A percentile compares a stretch with the other conserved stretches of the same genome.
Evolutionary conservation across 2,888 invertebrate species (phyloP).

Genomic region (Acanthosepion pharaonis): DNA sequence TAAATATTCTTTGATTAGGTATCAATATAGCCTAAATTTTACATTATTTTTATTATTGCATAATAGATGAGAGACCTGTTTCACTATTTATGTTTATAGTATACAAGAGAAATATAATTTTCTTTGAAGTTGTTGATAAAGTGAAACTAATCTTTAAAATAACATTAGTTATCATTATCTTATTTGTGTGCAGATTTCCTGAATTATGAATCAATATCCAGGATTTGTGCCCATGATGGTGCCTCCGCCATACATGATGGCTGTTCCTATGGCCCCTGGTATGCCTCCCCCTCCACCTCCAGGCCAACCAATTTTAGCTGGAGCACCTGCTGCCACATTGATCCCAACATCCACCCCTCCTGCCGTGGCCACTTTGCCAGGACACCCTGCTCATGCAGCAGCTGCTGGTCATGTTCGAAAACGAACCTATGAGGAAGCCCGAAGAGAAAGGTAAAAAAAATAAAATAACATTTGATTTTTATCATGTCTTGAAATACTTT

Average conservation of each 20-base stretch:
- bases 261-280: conserved; percentile 43
- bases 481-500: not conserved
- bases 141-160: not conserved
- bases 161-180: not conserved
- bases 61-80: not conserved
- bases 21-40: not conserved
- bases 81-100: not conserved
- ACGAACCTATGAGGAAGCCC: conserved; percentile 35
- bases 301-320: conserved; percentile 40
- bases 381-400: conserved; percentile 36
- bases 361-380: conserved; percentile 8
- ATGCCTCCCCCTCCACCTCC: conserved; percentile 46
- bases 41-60: not conserved
- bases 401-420: conserved; percentile 25
- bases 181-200: not conserved
- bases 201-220: conserved; percentile 39
- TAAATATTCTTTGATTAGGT: not conserved
- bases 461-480: not conserved
- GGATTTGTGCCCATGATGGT: conserved; percentile 47
- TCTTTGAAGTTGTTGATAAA: not conserved
- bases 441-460: conserved; percentile 37
- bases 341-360: conserved; percentile 42
- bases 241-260: conserved; percentile 47
- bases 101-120: not conserved
- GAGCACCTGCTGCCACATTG: conserved; percentile 17